Percentiles rank a stretch among this genome's conserved stretches.
These are phyloP conservation scores for Zoanthus sansibaricus DNA, from an alignment of 92 coral and sea anemone species.

Conservation along the genomic window DNA sequence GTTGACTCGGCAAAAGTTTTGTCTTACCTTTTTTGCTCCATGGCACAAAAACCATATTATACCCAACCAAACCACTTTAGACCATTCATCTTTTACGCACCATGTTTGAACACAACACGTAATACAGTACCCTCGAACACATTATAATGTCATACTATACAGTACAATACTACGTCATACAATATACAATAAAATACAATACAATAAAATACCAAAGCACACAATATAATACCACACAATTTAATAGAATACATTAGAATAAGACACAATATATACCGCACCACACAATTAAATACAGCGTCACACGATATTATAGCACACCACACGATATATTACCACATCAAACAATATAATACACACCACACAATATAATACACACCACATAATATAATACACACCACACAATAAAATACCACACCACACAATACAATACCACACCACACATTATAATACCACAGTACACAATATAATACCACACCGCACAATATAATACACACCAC, in stretches of 20 bases:
- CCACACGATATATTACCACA: not conserved
- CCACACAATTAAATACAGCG: not conserved
- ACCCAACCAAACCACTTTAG: no score
- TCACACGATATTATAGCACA: not conserved
- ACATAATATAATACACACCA: not conserved
- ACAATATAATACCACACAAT: not conserved
- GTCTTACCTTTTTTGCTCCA: no score
- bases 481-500: not conserved
- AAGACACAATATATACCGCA: not conserved
- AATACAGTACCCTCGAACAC: no score
- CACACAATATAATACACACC: no score
- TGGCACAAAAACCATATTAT: no score
- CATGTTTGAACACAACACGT: no score
- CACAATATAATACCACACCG: not conserved
- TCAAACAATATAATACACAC: not conserved
- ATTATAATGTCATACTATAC: no score
- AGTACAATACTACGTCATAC: no score
- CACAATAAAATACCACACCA: not conserved
- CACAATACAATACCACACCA: no score
- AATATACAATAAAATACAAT: not conserved
- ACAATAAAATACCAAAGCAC: not conserved
- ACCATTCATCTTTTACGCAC: no score
- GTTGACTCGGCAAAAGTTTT: no score
- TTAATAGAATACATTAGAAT: not conserved
- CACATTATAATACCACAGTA: not conserved